Percentiles rank a stretch among this genome's conserved stretches.
These are phyloP conservation scores for Pelecanus crispus DNA, from an alignment of 2,113 vertebrate species.

Conservation along the genomic window DNA sequence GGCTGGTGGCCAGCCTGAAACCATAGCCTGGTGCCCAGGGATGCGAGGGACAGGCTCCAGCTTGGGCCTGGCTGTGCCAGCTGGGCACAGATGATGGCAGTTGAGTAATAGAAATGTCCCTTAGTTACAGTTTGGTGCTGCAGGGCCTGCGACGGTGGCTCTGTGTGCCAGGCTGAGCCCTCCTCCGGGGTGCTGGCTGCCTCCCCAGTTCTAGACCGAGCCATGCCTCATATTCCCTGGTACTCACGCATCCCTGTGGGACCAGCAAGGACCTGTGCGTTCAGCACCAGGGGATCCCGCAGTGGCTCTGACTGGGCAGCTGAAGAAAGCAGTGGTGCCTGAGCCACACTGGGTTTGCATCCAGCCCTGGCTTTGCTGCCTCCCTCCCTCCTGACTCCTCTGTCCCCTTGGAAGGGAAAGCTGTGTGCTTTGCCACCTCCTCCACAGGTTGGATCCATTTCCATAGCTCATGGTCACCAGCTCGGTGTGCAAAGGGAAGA, in stretches of 20 bases:
- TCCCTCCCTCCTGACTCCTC: neutral
- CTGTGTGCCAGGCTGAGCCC: neutral
- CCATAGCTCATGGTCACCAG: neutral
- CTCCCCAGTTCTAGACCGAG: rapidly evolving
- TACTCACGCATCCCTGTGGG: neutral
- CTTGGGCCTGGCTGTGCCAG: neutral
- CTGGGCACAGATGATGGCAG: neutral
- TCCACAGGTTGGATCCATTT: rapidly evolving
- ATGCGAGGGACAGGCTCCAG: neutral
- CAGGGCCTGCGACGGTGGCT: neutral
- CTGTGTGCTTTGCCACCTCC: neutral
- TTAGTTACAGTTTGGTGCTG: neutral
- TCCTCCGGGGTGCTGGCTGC: neutral
- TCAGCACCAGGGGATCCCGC: rapidly evolving
- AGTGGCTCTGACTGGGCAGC: neutral
- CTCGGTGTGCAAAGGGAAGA: neutral
- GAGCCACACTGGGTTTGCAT: neutral
- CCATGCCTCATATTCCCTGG: neutral
- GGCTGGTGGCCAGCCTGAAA: neutral
- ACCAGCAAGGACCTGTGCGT: rapidly evolving
- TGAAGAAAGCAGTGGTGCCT: neutral
- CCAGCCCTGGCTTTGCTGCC: neutral
- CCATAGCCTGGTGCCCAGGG: neutral
- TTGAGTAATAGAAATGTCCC: rapidly evolving
- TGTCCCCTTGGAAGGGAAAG: neutral